These are phyloP conservation scores for Anabacerthia variegaticeps DNA, from an alignment of 2,797 vertebrate genomes.

Conservation along the genomic window DNA sequence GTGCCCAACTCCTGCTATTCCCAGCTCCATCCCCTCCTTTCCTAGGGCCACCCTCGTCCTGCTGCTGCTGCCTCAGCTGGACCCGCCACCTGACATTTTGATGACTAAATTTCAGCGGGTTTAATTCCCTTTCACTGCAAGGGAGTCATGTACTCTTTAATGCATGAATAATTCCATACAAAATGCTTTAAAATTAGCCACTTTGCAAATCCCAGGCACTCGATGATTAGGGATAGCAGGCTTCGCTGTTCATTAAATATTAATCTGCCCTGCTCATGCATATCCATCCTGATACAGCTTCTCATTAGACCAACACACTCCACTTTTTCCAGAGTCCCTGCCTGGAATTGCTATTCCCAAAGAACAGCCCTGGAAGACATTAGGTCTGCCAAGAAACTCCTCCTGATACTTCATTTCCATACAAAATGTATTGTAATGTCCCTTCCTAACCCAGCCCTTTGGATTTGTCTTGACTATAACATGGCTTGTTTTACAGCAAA, in stretches of 20 bases:
- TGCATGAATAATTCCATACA: conserved; percentile 47
- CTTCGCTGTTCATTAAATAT: conserved; percentile 52
- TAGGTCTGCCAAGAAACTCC: conserved; percentile 9
- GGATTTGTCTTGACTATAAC: background rate
- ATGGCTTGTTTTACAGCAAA: background rate
- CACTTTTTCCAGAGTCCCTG: background rate
- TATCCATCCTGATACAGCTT: conserved; percentile 8
- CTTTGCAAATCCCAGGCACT: conserved; percentile 50
- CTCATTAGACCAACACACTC: background rate
- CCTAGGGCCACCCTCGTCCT: fast-evolving
- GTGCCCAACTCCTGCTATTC: background rate
- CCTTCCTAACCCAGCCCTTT: background rate
- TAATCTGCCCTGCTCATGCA: conserved; percentile 20
- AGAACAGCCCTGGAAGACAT: conserved; percentile 1
- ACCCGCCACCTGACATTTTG: background rate
- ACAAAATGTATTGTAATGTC: background rate
- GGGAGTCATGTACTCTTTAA: background rate
- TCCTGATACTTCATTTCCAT: conserved; percentile 12
- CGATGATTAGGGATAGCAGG: conserved; percentile 40
- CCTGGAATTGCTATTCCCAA: conserved; percentile 35
- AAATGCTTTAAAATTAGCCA: conserved; percentile 48
- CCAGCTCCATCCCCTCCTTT: background rate
- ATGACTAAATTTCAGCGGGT: background rate
- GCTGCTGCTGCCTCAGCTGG: background rate
- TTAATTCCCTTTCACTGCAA: background rate